These are phyloP conservation scores for Marisa cornuarietis DNA, from an alignment of 1,140 invertebrate species.

Conservation along the genomic window DNA sequence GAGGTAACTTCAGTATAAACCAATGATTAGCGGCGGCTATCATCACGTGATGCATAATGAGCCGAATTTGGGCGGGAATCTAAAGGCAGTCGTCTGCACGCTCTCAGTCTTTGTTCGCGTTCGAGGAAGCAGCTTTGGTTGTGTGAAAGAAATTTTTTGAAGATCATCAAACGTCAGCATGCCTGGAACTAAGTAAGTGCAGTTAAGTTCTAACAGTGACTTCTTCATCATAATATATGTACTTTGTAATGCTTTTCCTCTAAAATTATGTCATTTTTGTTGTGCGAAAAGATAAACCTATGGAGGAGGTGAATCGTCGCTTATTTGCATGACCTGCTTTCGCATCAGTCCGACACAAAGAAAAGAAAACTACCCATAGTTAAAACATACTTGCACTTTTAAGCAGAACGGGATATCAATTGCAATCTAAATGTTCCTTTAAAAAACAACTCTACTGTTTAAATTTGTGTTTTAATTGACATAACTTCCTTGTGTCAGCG, in stretches of 20 bases:
- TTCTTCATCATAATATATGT: no score
- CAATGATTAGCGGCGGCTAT: slow-evolving; percentile 11
- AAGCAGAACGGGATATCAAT: no score
- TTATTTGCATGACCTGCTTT: neutral
- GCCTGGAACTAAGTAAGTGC: slow-evolving; percentile 42
- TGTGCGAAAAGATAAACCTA: no score
- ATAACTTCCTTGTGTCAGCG: no score
- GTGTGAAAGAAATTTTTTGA: slow-evolving; percentile 5
- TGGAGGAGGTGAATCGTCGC: no score
- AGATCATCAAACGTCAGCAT: slow-evolving; percentile 26
- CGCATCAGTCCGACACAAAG: neutral
- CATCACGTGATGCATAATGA: slow-evolving; percentile 28
- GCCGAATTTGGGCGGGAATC: slow-evolving; percentile 33
- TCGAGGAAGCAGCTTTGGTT: neutral
- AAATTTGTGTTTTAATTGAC: no score
- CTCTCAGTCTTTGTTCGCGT: slow-evolving; percentile 15
- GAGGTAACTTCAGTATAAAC: slow-evolving; percentile 4
- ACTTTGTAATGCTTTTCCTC: no score
- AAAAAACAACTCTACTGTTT: no score
- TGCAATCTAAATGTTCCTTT: no score
- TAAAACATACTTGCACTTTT: no score
- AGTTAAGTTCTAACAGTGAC: neutral
- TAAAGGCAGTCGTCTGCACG: slow-evolving; percentile 29
- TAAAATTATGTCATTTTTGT: no score
- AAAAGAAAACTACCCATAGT: neutral